Evolutionary conservation across 2,888 invertebrate genomes (phyloP).

Genomic region (Dilophus febrilis): DNA sequence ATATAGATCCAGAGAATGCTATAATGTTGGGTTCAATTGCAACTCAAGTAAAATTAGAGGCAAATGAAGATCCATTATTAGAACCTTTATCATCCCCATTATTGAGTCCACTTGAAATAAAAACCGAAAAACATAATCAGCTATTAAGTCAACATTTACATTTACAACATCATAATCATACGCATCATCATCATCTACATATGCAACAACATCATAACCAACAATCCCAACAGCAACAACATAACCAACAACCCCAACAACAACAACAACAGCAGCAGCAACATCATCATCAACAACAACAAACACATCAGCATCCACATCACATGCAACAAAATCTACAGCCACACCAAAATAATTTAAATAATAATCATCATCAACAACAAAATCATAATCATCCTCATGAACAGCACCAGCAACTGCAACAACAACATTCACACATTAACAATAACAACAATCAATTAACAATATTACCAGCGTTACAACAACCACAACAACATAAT

Average conservation of each 20-base stretch:
- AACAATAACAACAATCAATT: too few species aligned
- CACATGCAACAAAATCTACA: conserved; percentile 18
- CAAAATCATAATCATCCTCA: too few species aligned
- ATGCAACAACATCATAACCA: conserved; percentile 18
- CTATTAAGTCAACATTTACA: conserved; percentile 20
- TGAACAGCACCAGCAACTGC: conserved; percentile 11
- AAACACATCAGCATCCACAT: conserved; percentile 13
- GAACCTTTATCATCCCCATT: conserved; percentile 50
- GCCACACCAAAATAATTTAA: conserved; percentile 11
- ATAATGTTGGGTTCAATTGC: conserved; percentile 57
- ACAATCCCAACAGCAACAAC: too few species aligned
- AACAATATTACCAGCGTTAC: conserved; percentile 20
- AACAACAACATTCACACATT: conserved; percentile 20
- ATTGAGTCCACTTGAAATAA: conserved; percentile 63
- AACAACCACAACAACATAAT: conserved; percentile 14
- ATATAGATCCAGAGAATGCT: conserved; percentile 78
- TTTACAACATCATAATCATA: conserved; percentile 18
- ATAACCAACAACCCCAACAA: conserved; percentile 67
- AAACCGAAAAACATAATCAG: conserved; percentile 46
- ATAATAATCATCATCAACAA: too few species aligned
- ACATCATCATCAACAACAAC: conserved; percentile 20
- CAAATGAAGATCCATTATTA: conserved; percentile 44
- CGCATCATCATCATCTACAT: conserved; percentile 15
- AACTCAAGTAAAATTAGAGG: conserved; percentile 59
- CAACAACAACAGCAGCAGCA: conserved; percentile 25